Base-by-base conservation (phyloP, 2,797 vertebrate genomes). In the Tiaroga cobitis region DNA sequence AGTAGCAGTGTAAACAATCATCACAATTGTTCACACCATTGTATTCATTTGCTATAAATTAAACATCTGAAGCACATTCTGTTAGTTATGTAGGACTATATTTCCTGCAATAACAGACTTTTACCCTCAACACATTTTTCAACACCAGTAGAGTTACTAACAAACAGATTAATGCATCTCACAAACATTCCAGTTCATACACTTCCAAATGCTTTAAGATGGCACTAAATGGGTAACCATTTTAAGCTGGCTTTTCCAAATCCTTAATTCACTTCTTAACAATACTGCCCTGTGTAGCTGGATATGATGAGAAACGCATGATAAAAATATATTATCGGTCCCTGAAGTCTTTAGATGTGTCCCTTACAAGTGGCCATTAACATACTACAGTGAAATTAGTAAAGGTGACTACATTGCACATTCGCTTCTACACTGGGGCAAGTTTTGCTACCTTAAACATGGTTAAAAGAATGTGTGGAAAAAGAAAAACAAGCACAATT, bases 361-460 rank as follows among this genome's bases (percentile, higher is more conserved):
- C 21, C 32, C 43, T 76, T 76, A 26, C 41, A 73, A 72, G 43
- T 81, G 29, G 37, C 79, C 39, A 68, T 74, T 26, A 77, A 65
- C 19, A 46, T 26, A 72, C 76, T 74, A 83, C 37, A 69, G 41
- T 63, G 56, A 82, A 54, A 75, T 68, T 76, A 80, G 34, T 82
- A 79, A 86, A 70, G 26, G 37, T 82, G 56, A 88, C 29, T 87
- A 85, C 80, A 88, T 87, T 90, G 89, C 70, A 75, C 76, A 89
- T 91, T 93, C 90, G 92, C 92, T 90, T 87, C 91, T 87, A 93
- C 89, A 92, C 90, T 87, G 93, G 92, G 91, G 92, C 92, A 90
- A 91, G 91, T 67, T 89, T 91, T 85, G 91, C 89, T 87, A 91
- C 89, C 90, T 92, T 84, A 92, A 92, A 93, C 89, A 92, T 86